Conservation (phyloP, 2,888 invertebrate genomes). For the Drosophila nigricruria region DNA sequence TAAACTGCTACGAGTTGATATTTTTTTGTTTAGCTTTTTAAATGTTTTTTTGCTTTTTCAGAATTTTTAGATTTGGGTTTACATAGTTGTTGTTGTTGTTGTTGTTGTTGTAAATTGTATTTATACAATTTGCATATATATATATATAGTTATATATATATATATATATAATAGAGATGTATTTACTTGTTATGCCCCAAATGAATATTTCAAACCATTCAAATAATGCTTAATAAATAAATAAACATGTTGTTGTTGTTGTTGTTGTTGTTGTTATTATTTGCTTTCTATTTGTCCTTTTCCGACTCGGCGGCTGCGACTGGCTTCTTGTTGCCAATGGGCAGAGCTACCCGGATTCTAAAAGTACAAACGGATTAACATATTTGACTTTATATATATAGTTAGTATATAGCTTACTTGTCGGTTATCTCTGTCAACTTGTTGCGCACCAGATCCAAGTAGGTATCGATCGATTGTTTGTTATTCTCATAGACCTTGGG, state of each 20-base stretch:
- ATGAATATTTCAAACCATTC: slow-evolving; percentile 75
- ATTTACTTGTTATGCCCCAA: slow-evolving; percentile 72
- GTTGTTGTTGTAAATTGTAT: slow-evolving; percentile 47
- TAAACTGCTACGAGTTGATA: slow-evolving; percentile 65
- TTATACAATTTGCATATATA: slow-evolving; percentile 65
- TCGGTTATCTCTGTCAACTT: slow-evolving; percentile 95
- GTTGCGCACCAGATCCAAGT: slow-evolving; percentile 93
- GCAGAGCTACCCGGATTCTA: slow-evolving; percentile 95
- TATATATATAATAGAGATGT: slow-evolving; percentile 31
- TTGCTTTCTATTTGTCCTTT: slow-evolving; percentile 91
- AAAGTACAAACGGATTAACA: not conserved
- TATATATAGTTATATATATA: no score
- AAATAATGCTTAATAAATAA: slow-evolving; percentile 81
- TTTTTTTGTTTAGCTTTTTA: slow-evolving; percentile 50
- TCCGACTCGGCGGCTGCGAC: slow-evolving; percentile 88
- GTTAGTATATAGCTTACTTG: slow-evolving; percentile 88
- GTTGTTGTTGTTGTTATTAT: slow-evolving; percentile 51
- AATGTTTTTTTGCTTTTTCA: slow-evolving; percentile 42
- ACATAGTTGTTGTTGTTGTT: slow-evolving; percentile 42
- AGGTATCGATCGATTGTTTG: slow-evolving; percentile 96
- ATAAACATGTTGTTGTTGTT: slow-evolving; percentile 71
- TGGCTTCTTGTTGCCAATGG: slow-evolving; percentile 94
- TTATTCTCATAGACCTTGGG: slow-evolving; percentile 98
- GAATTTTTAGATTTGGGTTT: slow-evolving; percentile 61
- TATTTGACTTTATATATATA: not conserved